Base-by-base conservation (phyloP, 2,113 vertebrate species). In the Delphinapterus leucas region DNA sequence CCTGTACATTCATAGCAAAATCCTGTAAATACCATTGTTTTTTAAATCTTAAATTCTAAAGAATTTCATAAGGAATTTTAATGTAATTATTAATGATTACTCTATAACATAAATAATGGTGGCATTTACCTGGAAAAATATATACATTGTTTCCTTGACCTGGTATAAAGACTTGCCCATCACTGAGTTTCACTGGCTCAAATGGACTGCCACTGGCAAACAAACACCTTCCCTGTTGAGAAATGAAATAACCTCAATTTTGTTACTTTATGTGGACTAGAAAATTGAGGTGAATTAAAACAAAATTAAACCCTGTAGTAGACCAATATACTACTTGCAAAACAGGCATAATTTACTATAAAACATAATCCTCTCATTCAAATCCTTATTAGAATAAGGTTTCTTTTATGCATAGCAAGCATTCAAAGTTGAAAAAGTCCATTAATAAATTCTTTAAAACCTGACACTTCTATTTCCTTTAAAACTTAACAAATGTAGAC, bases 201-300 rank as follows among this genome's bases (percentile, higher is more conserved):
- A 99, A 99, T 0, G 99, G 99, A 93, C 99, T 99, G 49, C 99
- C 99, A 5, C 99, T 99, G 92, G 99, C 99, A 98, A 99, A 99
- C 82, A 99, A 98, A 98, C 99, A 99, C 6, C 99, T 98, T 14
- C 99, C 99, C 99, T 99, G 96, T 84, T 0, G 53, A 95, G 49
- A 95, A 93, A 95, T 12, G 31, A 87, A 90, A 94, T 33, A 7
- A 68, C 65, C 3, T 87, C 28, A 80, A 70, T 61, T 73, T 83
- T 91, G 36, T 93, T 23, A 55, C 77, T 79, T 33, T 60, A 73
- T 31, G 8, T 68, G 49, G 13, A 82, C 63, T 77, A 90, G 26
- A 88, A 95, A 49, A 68, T 0, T 26, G 10, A 86, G 21, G 14
- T 49, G 28, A 91, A 84, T 47, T 70, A 49, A 95, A 36, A 95